These are phyloP conservation scores for Amiota mariae DNA, from an alignment of 2,888 invertebrate species.

Conservation along the genomic window DNA sequence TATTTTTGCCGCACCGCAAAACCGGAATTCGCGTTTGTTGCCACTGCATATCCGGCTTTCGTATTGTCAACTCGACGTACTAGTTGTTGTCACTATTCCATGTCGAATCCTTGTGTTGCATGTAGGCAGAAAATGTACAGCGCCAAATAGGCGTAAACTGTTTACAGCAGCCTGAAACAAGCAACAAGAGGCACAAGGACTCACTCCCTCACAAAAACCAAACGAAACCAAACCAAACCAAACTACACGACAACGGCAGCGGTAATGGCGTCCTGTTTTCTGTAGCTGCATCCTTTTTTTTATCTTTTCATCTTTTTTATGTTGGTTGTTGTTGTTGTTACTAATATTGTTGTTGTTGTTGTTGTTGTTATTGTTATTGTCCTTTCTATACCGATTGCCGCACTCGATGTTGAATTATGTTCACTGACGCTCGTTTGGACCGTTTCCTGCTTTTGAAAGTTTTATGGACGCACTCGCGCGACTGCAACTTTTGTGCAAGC, in stretches of 20 bases:
- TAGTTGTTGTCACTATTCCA: not conserved
- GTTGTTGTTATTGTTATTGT: not conserved
- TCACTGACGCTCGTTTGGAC: not conserved
- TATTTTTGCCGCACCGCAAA: slow-evolving; percentile 15
- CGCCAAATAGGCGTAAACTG: slow-evolving; percentile 29
- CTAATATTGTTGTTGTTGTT: not conserved
- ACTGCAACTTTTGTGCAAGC: slow-evolving; percentile 28
- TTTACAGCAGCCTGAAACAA: slow-evolving; percentile 4
- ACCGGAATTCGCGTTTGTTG: slow-evolving; percentile 57
- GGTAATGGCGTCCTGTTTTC: slow-evolving; percentile 19
- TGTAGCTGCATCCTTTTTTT: not conserved
- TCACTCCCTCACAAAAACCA: not conserved
- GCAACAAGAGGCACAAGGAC: slow-evolving; percentile 32
- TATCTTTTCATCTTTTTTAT: no score
- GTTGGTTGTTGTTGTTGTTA: no score
- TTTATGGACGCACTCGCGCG: slow-evolving; percentile 48
- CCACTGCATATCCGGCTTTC: slow-evolving; percentile 38
- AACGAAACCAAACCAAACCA: slow-evolving; percentile 6
- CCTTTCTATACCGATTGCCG: not conserved
- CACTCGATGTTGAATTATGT: slow-evolving; percentile 41
- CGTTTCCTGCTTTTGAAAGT: slow-evolving; percentile 59
- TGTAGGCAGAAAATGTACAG: slow-evolving; percentile 16
- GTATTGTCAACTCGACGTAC: slow-evolving; percentile 10
- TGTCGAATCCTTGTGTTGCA: not conserved
- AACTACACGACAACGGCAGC: slow-evolving; percentile 19